Evolutionary conservation across 2,113 vertebrate species (phyloP), one percentile per base, ranked within the genome.

Genomic region (Toxotes chatareus): DNA sequence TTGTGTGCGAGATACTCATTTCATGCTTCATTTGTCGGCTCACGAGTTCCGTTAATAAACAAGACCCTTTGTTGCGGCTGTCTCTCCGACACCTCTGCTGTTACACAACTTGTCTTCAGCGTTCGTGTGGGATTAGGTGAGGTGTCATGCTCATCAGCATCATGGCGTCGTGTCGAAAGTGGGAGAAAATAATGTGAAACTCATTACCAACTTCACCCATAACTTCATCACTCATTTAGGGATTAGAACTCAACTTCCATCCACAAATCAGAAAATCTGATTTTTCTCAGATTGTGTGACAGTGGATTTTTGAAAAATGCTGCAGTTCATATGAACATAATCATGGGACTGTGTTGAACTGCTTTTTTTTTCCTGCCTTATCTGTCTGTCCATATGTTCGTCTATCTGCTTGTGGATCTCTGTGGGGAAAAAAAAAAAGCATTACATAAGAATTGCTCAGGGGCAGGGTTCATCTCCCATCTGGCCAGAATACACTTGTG

Each of bases 21-120:
- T 93, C 92, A 93, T 77, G 89, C 88, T 93, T 92, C 88, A 93
- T 93, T 94, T 91, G 87, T 86, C 36, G 12, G 88, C 84, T 86
- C 84, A 79, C 87, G 42, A 76, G 84, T 86, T 76, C 80, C 61
- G 83, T 94, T 92, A 92, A 92, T 93, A 92, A 93, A 93, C 89
- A 91, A 83, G 79, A 76, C 36, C 76, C 67, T 87, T 89, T 89
- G 88, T 83, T 81, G 85, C 82, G 10, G 56, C 66, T 23, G 59
- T 32, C 68, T 78, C 73, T 36, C n/a, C 38, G 62, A 77, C 74
- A 72, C 80, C 73, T 66, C 55, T 21, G 51, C 60, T 84, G 82
- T 88, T 62, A 62, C 75, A 71, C 62, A 40, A 21, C 82, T 47
- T 62, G 60, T 82, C 81, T 38, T 67, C 56, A 5, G 53, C 32